phyloP scores from a whole-genome alignment of 37 sponge, comb jelly and placozoan genomes.

The Ephydatia muelleri region DNA sequence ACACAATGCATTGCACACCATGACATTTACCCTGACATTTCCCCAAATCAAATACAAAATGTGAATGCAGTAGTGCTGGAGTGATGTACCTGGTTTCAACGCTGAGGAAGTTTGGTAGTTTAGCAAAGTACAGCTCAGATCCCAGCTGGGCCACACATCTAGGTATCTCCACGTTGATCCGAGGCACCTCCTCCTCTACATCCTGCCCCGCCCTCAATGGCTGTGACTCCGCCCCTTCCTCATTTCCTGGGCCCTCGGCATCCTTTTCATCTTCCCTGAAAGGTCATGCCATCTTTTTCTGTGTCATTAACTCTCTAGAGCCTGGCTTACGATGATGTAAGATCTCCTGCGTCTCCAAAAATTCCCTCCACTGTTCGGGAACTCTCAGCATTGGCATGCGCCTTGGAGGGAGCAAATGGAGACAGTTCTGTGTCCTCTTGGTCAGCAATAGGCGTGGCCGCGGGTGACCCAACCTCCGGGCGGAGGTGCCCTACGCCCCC shows the following conservation, averaged over 20 bases:
- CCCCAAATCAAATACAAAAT: too few species aligned
- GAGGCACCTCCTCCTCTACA: constrained; percentile 65
- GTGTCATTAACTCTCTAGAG: background rate
- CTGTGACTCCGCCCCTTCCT: constrained; percentile 33
- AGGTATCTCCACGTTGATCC: constrained; percentile 87
- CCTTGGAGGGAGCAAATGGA: background rate
- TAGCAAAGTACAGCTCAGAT: constrained; percentile 81
- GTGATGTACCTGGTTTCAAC: constrained; percentile 58
- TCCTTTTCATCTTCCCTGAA: background rate
- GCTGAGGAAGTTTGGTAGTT: constrained; percentile 94
- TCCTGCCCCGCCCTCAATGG: constrained; percentile 22
- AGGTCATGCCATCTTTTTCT: background rate
- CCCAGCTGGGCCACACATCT: constrained; percentile 69
- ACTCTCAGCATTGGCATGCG: background rate
- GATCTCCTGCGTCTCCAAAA: constrained; percentile 67
- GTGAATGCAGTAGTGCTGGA: too few species aligned
- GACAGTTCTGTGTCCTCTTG: constrained; percentile 13
- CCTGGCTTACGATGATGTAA: constrained; percentile 64
- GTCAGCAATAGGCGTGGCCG: background rate
- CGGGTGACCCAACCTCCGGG: background rate
- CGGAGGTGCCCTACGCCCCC: background rate
- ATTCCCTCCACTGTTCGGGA: constrained; percentile 43
- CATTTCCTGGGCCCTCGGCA: constrained; percentile 23
- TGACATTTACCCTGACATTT: too few species aligned
- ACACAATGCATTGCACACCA: too few species aligned